Evolutionary conservation across 2,113 vertebrate species (phyloP).

Genomic region (Reinhardtius hippoglossoides): DNA sequence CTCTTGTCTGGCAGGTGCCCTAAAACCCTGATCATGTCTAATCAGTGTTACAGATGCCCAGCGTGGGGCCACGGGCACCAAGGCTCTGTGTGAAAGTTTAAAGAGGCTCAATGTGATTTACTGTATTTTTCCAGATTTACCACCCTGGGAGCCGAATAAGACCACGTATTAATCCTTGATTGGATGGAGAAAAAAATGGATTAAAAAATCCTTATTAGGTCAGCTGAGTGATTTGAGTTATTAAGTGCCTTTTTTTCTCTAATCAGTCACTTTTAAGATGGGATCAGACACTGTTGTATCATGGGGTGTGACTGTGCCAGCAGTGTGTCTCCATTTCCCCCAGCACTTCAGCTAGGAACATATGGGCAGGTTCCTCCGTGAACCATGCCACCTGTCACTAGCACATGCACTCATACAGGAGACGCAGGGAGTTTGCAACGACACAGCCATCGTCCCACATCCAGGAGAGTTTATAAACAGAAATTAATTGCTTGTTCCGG

Average conservation of each 20-base stretch:
- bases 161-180: constrained; percentile 73
- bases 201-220: constrained; percentile 70
- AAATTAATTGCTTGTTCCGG: constrained; percentile 82
- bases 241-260: constrained; percentile 67
- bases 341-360: constrained; percentile 51
- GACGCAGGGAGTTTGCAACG: constrained; percentile 33
- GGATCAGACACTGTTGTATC: constrained; percentile 74
- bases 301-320: constrained; percentile 59
- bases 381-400: constrained; percentile 71
- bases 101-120: constrained; percentile 70
- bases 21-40: constrained; percentile 63
- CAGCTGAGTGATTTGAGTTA: constrained; percentile 66
- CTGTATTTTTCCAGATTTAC: constrained; percentile 71
- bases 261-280: constrained; percentile 76
- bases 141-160: constrained; percentile 71
- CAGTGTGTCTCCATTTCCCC: constrained; percentile 47
- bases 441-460: constrained; percentile 52
- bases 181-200: constrained; percentile 59
- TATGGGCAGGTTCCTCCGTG: constrained; percentile 59
- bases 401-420: constrained; percentile 17
- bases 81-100: constrained; percentile 74
- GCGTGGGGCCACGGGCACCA: constrained; percentile 41
- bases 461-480: constrained; percentile 82
- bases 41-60: constrained; percentile 63
- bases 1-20: constrained; percentile 64